Conservation (phyloP, 2,888 invertebrate genomes). For the Hirtodrosophila trivittata region DNA sequence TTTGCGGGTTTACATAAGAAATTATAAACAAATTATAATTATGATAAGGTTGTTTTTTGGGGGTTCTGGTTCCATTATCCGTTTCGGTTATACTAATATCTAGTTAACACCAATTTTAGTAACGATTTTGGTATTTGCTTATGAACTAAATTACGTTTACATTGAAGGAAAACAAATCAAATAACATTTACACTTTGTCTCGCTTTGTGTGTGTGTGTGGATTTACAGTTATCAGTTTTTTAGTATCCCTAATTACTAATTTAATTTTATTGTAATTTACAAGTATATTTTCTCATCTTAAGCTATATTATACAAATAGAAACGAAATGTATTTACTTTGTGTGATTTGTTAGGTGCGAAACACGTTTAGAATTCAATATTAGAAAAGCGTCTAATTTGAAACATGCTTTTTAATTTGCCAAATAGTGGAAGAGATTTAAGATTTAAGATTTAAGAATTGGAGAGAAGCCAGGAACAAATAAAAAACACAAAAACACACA, state of each 20-base stretch:
- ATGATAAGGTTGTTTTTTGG: constrained; percentile 9
- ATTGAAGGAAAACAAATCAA: constrained; percentile 12
- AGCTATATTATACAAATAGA: constrained; percentile 22
- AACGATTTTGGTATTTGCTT: constrained; percentile 46
- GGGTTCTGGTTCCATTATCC: constrained; percentile 2
- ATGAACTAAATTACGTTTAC: constrained; percentile 35
- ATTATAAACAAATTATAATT: constrained; percentile 31
- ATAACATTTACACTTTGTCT: constrained; percentile 18
- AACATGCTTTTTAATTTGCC: constrained; percentile 78
- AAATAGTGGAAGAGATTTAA: constrained; percentile 42
- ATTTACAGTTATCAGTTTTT: constrained; percentile 5
- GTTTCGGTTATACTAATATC: constrained; percentile 9
- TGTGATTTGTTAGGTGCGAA: constrained; percentile 22
- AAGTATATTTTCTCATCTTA: constrained; percentile 26
- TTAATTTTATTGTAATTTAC: constrained; percentile 13
- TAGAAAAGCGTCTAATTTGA: constrained; percentile 12
- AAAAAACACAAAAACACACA: constrained; percentile 53
- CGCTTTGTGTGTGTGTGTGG: not conserved
- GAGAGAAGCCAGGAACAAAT: constrained; percentile 25
- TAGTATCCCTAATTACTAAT: not conserved
- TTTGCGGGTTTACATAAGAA: constrained; percentile 9
- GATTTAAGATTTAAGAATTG: too few relatives aligned
- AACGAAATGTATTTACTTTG: constrained; percentile 6
- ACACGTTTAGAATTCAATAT: constrained; percentile 15
- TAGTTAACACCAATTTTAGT: constrained; percentile 46